Evolutionary conservation across 2,797 vertebrate species (phyloP), one percentile per base, ranked within the genome.

Genomic region (Clamator glandarius): DNA sequence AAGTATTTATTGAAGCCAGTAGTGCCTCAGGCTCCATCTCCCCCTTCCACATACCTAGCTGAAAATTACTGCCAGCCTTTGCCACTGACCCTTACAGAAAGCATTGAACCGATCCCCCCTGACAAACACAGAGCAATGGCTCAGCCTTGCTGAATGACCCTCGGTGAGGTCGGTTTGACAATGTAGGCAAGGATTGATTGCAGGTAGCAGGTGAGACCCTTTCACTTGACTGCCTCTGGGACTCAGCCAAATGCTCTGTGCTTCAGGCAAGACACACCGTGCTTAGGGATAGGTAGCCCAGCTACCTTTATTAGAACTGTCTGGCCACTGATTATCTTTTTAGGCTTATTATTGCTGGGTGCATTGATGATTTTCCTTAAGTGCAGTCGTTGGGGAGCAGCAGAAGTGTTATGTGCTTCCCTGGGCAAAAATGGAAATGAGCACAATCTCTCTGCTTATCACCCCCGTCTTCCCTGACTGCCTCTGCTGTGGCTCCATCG

Each of bases 41-140:
- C 59, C 18, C 15, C 28, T 59, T 59, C 51, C 67, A 58, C 85
- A 93, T 73, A 86, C 93, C 95, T 86, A 91, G 92, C 96, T 95
- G 95, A 94, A 97, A 97, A 97, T 97, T 96, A 95, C 94, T 92
- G 94, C 96, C 94, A 93, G 94, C 91, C 90, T 93, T 96, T 93
- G 92, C 67, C 94, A 90, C 48, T 97, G 97, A 97, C 97, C 94
- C 97, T 86, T 95, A 54, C 81, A 92, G 92, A 82, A 91, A 36
- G 93, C 95, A 92, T 15, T 92, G 96, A 96, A 97, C 62, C 88
- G 15, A 67, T 92, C 50, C 87, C 86, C 84, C 78, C 87, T 69
- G 93, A 96, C 92, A 73, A 84, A 87, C 55, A 31, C 36, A 77
- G 77, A 95, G 91, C 97, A 74, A 73, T 10, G 88, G 94, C 93